These are phyloP conservation scores for Tapirus indicus DNA, from an alignment of 2,797 vertebrate species.

Conservation along the genomic window DNA sequence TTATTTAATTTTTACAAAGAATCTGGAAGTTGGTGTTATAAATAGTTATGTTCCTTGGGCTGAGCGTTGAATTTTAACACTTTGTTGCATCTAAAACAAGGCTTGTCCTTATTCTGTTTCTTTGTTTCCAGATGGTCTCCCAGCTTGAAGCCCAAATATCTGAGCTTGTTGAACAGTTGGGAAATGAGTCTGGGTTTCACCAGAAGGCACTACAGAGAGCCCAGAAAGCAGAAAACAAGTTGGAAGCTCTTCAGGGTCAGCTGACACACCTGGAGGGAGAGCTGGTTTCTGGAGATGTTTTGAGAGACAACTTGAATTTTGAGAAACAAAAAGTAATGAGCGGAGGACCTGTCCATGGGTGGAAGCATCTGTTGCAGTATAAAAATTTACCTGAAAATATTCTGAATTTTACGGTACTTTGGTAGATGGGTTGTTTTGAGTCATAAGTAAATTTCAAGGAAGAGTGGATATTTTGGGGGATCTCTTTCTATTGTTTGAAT, in stretches of 20 bases:
- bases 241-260: slow-evolving; percentile 89
- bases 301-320: slow-evolving; percentile 89
- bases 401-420: background rate
- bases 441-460: slow-evolving; percentile 15
- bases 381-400: background rate
- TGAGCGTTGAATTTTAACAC: slow-evolving; percentile 59
- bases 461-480: background rate
- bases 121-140: slow-evolving; percentile 86
- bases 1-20: slow-evolving; percentile 28
- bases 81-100: slow-evolving; percentile 54
- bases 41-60: background rate
- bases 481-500: background rate
- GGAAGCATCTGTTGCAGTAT: slow-evolving; percentile 6
- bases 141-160: slow-evolving; percentile 90
- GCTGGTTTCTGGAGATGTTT: slow-evolving; percentile 89
- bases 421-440: background rate
- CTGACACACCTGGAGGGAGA: slow-evolving; percentile 91
- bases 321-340: slow-evolving; percentile 92
- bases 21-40: slow-evolving; percentile 8
- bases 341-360: background rate
- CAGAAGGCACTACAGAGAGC: slow-evolving; percentile 89
- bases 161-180: slow-evolving; percentile 88
- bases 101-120: slow-evolving; percentile 63
- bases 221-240: slow-evolving; percentile 90
- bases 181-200: slow-evolving; percentile 88